phyloP scores from a whole-genome alignment of 2,797 vertebrate species.

The Lacerta viridis region DNA sequence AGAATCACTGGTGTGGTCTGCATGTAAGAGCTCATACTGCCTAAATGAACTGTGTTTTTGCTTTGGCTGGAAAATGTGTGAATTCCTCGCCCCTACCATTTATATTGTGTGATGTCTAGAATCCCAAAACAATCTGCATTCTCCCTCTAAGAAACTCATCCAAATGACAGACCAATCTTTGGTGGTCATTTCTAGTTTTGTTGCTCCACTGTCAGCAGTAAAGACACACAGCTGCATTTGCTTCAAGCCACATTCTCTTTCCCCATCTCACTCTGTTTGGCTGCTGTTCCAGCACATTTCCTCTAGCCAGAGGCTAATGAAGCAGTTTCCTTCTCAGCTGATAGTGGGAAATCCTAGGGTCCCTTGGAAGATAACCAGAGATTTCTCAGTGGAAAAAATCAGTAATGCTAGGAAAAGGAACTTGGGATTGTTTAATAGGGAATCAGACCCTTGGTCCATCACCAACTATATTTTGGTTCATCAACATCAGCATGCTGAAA shows the following conservation, averaged over 20 bases:
- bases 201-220: constrained; percentile 42
- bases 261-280: constrained; percentile 40
- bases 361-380: not conserved
- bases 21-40: too few species aligned
- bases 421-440: not conserved
- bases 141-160: not conserved
- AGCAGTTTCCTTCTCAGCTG: constrained; percentile 65
- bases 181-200: constrained; percentile 33
- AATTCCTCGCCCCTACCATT: not conserved
- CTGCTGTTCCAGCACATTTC: constrained; percentile 66
- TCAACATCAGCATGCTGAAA: too few species aligned
- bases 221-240: constrained; percentile 53
- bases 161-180: not conserved
- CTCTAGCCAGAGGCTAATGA: constrained; percentile 74
- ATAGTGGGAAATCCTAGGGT: constrained; percentile 39
- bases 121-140: not conserved
- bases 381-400: not conserved
- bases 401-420: too few species aligned
- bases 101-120: not conserved
- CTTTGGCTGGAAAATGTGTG: not conserved
- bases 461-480: too few species aligned
- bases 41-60: not conserved
- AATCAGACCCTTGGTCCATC: not conserved
- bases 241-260: constrained; percentile 33
- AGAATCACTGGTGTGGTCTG: too few species aligned